Conservation (phyloP, 2,113 vertebrate genomes). For the Macaca nemestrina region DNA sequence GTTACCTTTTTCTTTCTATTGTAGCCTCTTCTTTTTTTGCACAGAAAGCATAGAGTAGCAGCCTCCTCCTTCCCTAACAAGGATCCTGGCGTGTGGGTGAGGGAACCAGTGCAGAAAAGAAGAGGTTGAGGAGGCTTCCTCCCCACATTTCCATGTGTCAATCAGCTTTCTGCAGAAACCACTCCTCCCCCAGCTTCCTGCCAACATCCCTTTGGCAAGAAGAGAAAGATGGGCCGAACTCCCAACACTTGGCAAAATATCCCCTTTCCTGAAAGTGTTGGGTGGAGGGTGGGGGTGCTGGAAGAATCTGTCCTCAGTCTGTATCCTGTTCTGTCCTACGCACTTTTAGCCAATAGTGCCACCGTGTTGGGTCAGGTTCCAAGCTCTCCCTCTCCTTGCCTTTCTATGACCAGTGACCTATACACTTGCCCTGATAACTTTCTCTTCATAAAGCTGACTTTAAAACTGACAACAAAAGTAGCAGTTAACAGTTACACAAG, state of each 20-base stretch:
- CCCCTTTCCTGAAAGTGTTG: background rate
- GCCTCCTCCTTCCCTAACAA: background rate
- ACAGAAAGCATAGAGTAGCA: background rate
- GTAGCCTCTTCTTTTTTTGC: background rate
- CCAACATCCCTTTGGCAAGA: background rate
- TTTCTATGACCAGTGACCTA: slow-evolving; percentile 12
- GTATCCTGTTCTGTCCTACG: background rate
- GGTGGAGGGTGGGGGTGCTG: background rate
- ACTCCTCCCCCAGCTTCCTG: background rate
- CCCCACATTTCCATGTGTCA: background rate
- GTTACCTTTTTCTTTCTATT: background rate
- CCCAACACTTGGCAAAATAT: background rate
- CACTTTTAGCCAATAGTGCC: background rate
- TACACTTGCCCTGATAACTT: slow-evolving; percentile 31
- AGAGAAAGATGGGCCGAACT: background rate
- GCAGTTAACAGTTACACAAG: slow-evolving; percentile 70
- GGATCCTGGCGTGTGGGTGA: background rate
- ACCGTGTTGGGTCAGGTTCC: background rate
- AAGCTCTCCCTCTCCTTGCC: background rate
- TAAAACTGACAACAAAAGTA: slow-evolving; percentile 55
- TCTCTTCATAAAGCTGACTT: slow-evolving; percentile 39
- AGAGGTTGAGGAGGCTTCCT: background rate
- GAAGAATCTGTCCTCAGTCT: background rate
- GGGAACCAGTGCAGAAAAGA: background rate
- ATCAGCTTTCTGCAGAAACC: background rate